Conservation (phyloP, 1,140 invertebrate genomes). For the Solen grandis region DNA sequence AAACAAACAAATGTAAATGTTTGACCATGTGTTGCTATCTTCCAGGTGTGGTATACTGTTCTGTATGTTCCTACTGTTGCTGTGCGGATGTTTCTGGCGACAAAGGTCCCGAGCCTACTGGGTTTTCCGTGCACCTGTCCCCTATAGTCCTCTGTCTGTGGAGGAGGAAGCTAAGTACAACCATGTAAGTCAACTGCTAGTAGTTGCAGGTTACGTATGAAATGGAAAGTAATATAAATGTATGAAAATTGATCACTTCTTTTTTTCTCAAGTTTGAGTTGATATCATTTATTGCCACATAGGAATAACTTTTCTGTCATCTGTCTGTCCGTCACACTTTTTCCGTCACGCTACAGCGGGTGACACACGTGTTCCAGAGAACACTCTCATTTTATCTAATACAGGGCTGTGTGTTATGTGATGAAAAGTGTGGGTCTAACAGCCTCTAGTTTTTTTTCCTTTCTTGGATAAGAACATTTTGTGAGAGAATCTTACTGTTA, state of each 20-base stretch:
- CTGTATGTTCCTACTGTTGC: slow-evolving; percentile 39
- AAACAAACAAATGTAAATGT: not conserved
- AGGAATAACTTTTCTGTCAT: not conserved
- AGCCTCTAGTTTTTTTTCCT: too few relatives aligned
- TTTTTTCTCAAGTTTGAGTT: not conserved
- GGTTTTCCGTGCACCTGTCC: slow-evolving; percentile 29
- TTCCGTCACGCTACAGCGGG: too few relatives aligned
- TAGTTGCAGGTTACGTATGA: not conserved
- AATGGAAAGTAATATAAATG: not conserved
- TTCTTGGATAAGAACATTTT: too few relatives aligned
- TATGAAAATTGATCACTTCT: not conserved
- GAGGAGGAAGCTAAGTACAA: slow-evolving; percentile 28
- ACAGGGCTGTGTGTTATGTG: too few relatives aligned
- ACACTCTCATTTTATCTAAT: too few relatives aligned
- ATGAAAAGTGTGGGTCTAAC: too few relatives aligned
- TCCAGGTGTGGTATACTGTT: slow-evolving; percentile 53
- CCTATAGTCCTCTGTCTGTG: slow-evolving; percentile 17
- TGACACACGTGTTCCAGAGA: too few relatives aligned
- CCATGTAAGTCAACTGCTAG: slow-evolving; percentile 15
- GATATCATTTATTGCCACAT: not conserved
- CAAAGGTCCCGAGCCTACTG: slow-evolving; percentile 36
- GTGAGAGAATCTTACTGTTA: too few relatives aligned
- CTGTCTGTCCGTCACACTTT: too few relatives aligned
- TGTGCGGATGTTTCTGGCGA: slow-evolving; percentile 53
- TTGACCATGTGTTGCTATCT: not conserved